A percentile compares a stretch with the other conserved stretches of the same genome.
These are phyloP conservation scores for Balanococcus diminutus DNA, from an alignment of 2,888 invertebrate species.

Conservation along the genomic window DNA sequence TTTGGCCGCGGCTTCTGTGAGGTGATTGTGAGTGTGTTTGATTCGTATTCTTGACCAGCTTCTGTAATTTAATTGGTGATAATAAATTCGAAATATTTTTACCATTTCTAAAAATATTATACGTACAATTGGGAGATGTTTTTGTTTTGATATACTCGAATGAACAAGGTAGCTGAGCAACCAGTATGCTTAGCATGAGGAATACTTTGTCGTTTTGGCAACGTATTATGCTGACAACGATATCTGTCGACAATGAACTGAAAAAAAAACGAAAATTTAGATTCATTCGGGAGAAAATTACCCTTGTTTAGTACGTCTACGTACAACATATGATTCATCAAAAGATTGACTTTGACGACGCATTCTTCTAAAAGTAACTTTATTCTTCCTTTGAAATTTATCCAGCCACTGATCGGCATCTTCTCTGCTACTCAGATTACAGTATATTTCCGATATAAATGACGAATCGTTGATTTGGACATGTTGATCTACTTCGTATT, in stretches of 20 bases:
- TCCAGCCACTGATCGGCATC: background rate
- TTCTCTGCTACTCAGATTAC: slow-evolving; percentile 7
- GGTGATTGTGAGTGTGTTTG: slow-evolving; percentile 18
- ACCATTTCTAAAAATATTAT: background rate
- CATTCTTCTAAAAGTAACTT: slow-evolving; percentile 26
- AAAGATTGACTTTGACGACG: background rate
- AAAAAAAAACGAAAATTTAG: background rate
- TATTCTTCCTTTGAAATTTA: slow-evolving; percentile 30
- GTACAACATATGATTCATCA: background rate
- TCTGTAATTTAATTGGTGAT: too few species aligned
- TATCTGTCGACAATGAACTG: slow-evolving; percentile 6
- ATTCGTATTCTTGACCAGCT: slow-evolving; percentile 23
- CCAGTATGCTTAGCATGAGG: slow-evolving; percentile 46
- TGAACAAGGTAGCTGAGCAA: slow-evolving; percentile 44
- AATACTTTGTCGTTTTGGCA: background rate
- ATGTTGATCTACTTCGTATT: background rate
- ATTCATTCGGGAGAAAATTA: background rate
- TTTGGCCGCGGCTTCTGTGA: background rate
- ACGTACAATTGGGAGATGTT: slow-evolving; percentile 34
- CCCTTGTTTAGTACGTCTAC: background rate
- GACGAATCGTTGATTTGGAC: slow-evolving; percentile 6
- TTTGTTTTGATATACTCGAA: slow-evolving; percentile 41
- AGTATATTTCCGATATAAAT: background rate
- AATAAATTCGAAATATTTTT: too few species aligned
- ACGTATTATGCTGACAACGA: slow-evolving; percentile 49